phyloP scores from a whole-genome alignment of 2,113 vertebrate genomes.

The Pelvicachromis taeniatus region DNA sequence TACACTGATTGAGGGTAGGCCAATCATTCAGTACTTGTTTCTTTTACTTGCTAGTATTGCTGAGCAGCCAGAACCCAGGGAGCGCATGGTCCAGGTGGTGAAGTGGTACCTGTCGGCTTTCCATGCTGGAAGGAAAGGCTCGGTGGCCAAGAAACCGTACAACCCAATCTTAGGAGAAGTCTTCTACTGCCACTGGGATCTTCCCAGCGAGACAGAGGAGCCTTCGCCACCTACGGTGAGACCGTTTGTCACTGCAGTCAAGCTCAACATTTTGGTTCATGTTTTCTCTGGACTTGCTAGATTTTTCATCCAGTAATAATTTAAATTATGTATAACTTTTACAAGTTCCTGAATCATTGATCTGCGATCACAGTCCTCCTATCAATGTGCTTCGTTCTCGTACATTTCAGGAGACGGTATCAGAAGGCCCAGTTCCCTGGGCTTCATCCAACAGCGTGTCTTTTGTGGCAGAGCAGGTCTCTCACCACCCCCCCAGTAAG shows the following conservation, averaged over 20 bases:
- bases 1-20: background rate
- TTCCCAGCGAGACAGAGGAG: slow-evolving; percentile 85
- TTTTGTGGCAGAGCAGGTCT: slow-evolving; percentile 98
- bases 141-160: slow-evolving; percentile 98
- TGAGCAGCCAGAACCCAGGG: slow-evolving; percentile 88
- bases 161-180: slow-evolving; percentile 97
- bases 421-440: slow-evolving; percentile 92
- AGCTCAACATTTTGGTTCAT: background rate
- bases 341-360: background rate
- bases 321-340: background rate
- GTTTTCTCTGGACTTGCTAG: background rate
- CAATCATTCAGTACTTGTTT: background rate
- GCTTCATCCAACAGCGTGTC: slow-evolving; percentile 86
- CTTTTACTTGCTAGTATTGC: slow-evolving; percentile 78
- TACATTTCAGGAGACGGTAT: slow-evolving; percentile 79
- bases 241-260: background rate
- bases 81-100: slow-evolving; percentile 94
- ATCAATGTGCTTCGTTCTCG: background rate
- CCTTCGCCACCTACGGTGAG: slow-evolving; percentile 53
- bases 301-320: background rate
- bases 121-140: slow-evolving; percentile 97
- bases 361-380: background rate
- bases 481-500: slow-evolving; percentile 98
- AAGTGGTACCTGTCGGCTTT: slow-evolving; percentile 99
- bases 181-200: slow-evolving; percentile 94